Conservation (phyloP, 2,797 vertebrate genomes). For the Pygocentrus nattereri region DNA sequence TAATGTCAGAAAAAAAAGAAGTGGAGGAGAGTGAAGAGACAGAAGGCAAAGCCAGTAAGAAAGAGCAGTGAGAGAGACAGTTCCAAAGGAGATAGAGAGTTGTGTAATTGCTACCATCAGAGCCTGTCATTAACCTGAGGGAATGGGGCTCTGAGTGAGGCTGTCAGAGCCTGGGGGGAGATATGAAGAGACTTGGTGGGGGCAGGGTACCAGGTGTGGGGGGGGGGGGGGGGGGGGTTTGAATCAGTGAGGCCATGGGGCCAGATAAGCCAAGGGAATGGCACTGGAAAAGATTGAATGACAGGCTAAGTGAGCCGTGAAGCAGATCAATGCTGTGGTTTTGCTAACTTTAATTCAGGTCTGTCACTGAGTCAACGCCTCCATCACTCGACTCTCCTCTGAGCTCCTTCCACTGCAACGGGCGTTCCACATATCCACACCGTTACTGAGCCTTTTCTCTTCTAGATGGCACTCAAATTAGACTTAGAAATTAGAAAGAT, state of each 20-base stretch:
- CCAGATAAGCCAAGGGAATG: constrained; percentile 42
- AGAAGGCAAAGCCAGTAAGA: constrained; percentile 2
- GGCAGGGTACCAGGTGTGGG: too few relatives aligned
- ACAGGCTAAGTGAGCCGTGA: constrained; percentile 62
- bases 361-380: constrained; percentile 55
- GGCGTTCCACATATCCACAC: background rate
- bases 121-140: constrained; percentile 61
- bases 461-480: background rate
- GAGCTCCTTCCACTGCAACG: constrained; percentile 1
- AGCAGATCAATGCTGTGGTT: constrained; percentile 62
- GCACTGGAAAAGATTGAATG: constrained; percentile 54
- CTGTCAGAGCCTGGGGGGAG: constrained; percentile 22
- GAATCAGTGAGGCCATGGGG: constrained; percentile 44
- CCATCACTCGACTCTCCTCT: constrained; percentile 47
- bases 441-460: background rate
- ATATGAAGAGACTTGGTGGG: background rate
- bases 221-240: background rate
- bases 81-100: constrained; percentile 37
- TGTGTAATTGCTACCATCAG: constrained; percentile 62
- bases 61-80: constrained; percentile 1
- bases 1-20: background rate
- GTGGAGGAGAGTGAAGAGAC: constrained; percentile 9
- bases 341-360: constrained; percentile 57
- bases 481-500: background rate
- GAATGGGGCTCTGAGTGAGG: constrained; percentile 44